These are phyloP conservation scores for Aphidius colemani DNA, from an alignment of 2,888 invertebrate species.

Conservation along the genomic window DNA sequence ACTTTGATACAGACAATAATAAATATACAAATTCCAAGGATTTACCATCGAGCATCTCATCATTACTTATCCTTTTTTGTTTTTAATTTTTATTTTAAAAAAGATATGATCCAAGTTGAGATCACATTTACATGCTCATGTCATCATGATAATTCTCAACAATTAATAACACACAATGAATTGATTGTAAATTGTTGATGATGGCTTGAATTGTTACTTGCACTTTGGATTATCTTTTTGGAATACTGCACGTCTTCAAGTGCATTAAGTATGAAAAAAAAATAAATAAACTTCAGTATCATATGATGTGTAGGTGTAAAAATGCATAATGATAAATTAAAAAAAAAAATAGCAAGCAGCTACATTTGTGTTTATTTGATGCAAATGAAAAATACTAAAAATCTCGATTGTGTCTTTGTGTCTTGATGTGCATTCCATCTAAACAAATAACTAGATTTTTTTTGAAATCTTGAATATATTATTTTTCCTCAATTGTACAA, in stretches of 20 bases:
- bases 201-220: neutral
- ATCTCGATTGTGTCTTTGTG: conserved; percentile 3
- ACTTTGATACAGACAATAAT: too few species aligned
- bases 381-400: too few species aligned
- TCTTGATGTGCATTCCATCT: neutral
- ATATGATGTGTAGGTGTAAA: conserved; percentile 1
- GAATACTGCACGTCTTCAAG: neutral
- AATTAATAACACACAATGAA: conserved; percentile 19
- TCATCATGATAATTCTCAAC: conserved; percentile 17
- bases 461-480: too few species aligned
- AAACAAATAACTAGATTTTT: neutral
- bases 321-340: too few species aligned
- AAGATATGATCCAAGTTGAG: too few species aligned
- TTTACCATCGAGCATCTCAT: neutral
- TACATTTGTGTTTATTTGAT: too few species aligned
- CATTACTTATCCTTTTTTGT: neutral
- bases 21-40: too few species aligned
- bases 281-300: too few species aligned
- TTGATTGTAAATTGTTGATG: conserved; percentile 12
- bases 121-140: conserved; percentile 11
- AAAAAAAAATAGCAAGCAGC: too few species aligned
- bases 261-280: too few species aligned
- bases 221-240: neutral
- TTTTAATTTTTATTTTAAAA: conserved; percentile 1
- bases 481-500: too few species aligned